Evolutionary conservation across 2,797 vertebrate genomes (phyloP), one percentile per base, ranked within the genome.

Genomic region (Hirundo rustica): DNA sequence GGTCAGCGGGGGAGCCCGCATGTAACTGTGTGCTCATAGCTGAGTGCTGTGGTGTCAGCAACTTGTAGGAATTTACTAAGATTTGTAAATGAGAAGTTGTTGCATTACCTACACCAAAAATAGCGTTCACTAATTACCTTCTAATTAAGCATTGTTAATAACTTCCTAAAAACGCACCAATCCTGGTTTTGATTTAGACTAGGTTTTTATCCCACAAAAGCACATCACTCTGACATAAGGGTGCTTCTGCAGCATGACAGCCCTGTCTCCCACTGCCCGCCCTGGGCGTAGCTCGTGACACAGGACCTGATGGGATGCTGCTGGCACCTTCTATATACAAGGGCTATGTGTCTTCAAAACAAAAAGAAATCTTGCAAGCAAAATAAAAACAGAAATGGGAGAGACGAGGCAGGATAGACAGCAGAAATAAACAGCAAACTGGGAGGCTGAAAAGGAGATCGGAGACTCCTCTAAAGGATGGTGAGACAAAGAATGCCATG

Each of bases 231-330:
- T 71, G 61, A 72, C 42, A 54, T 29, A 57, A 53, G 4, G 53
- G 11, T 47, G 61, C 11, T 89, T 82, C 29, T 50, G 30, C 17
- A 60, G 34, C 27, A 36, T 9, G 44, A 67, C 19, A 85, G 7
- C 16, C 40, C 19, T 0, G 0, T 48, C 23, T 79, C 36, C 40
- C 0, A 0, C 2, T 29, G 36, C 29, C 16, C 0, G 0, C 40
- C 64, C 29, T 17, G 25, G 40, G 34, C 25, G 25, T 1, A 73
- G 53, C 38, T 53, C 0, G 0, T 13, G 30, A 50, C 38, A 47
- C 21, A 47, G 61, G 42, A 91, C 53, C 75, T 50, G 15, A 83
- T 0, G 0, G 38, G 68, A 85, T 32, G 16, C 32, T 89, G 50
- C 55, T 7, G 4, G 51, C 53, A 80, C 36, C 67, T 73, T 53